phyloP scores from a whole-genome alignment of 2,113 vertebrate genomes.

The Suricata suricatta region DNA sequence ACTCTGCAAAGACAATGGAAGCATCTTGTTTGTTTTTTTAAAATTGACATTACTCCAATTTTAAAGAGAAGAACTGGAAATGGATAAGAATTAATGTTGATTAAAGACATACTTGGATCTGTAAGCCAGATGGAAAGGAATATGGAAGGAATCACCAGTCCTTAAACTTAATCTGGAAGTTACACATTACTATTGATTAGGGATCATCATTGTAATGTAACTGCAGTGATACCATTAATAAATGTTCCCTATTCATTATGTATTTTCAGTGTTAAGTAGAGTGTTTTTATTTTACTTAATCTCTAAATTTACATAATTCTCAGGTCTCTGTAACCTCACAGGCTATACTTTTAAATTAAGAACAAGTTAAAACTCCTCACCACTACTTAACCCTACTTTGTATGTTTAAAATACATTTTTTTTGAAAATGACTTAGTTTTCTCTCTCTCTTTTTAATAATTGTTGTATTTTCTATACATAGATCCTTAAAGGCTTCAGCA shows the following conservation, averaged over 20 bases:
- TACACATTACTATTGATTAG: background rate
- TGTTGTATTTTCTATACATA: background rate
- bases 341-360: background rate
- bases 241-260: background rate
- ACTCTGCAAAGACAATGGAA: background rate
- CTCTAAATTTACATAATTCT: background rate
- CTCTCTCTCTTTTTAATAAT: background rate
- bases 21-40: background rate
- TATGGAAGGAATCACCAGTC: background rate
- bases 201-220: background rate
- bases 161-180: background rate
- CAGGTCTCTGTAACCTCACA: background rate
- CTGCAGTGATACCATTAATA: background rate
- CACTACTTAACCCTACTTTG: background rate
- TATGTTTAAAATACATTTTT: background rate
- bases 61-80: slow-evolving; percentile 20
- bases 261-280: background rate
- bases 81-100: background rate
- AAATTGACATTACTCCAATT: background rate
- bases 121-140: background rate
- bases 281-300: slow-evolving; percentile 6
- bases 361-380: background rate
- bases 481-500: background rate
- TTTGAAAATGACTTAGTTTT: background rate
- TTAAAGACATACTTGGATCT: background rate